Conservation (phyloP, 2,113 vertebrate genomes). For the Chauna torquata region DNA sequence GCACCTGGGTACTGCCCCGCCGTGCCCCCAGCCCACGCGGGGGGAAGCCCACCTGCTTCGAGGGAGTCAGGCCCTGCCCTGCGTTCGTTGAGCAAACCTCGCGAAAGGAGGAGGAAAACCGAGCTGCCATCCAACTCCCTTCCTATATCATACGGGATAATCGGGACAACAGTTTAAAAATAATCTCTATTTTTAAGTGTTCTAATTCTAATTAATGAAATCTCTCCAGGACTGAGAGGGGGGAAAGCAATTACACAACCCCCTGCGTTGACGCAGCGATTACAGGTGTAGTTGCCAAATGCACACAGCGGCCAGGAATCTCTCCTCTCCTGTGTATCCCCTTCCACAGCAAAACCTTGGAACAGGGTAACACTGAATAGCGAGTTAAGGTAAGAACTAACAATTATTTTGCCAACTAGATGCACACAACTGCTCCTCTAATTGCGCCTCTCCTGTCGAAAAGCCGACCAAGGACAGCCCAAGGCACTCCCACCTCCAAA, state of each 20-base stretch:
- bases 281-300: not conserved
- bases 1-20: not conserved
- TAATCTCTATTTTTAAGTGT: not conserved
- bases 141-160: not conserved
- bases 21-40: too few species aligned
- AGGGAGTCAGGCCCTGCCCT: not conserved
- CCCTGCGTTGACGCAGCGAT: not conserved
- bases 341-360: not conserved
- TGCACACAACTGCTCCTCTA: not conserved
- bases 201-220: not conserved
- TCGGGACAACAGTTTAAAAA: not conserved
- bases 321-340: not conserved
- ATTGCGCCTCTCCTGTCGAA: not conserved
- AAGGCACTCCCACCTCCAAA: not conserved
- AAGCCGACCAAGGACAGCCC: not conserved
- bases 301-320: not conserved
- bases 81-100: not conserved
- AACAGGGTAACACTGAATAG: not conserved
- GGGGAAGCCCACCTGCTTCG: accelerated
- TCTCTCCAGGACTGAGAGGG: not conserved
- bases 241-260: not conserved
- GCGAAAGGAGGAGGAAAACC: not conserved
- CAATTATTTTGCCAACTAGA: not conserved
- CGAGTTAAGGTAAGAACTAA: not conserved
- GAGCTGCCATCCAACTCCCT: not conserved